A percentile compares a stretch with the other conserved stretches of the same genome.
phyloP scores from a whole-genome alignment of 2,888 invertebrate species.

The Perizoma flavofasciatum region DNA sequence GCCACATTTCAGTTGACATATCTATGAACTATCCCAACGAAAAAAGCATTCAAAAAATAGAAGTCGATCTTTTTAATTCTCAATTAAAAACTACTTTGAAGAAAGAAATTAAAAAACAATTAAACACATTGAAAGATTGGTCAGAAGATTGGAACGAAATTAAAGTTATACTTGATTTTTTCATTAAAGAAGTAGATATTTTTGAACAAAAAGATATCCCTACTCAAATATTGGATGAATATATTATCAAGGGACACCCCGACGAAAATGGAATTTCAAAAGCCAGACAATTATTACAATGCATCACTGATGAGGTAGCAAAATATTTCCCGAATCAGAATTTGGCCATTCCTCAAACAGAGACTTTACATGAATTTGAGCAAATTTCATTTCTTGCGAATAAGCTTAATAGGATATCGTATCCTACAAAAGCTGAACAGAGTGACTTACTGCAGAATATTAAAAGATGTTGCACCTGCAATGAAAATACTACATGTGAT shows the following conservation, averaged over 20 bases:
- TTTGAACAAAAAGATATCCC: background rate
- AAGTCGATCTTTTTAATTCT: background rate
- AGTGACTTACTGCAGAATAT: too few species aligned
- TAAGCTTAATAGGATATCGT: conserved; percentile 3
- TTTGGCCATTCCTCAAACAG: background rate
- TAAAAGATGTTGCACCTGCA: too few species aligned
- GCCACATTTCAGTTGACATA: too few species aligned
- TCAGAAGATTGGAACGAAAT: conserved; percentile 10
- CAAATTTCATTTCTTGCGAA: conserved; percentile 3
- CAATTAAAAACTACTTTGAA: conserved; percentile 1
- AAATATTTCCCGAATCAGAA: background rate
- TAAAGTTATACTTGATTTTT: conserved; percentile 6
- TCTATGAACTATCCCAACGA: conserved; percentile 2
- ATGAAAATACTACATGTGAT: too few species aligned
- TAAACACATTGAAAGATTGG: background rate
- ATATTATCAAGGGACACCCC: background rate
- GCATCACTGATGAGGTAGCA: background rate
- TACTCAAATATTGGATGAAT: conserved; percentile 3
- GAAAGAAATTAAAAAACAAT: conserved; percentile 1
- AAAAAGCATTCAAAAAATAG: conserved; percentile 4
- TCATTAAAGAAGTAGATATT: conserved; percentile 5
- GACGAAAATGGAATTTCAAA: conserved; percentile 4
- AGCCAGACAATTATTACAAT: background rate
- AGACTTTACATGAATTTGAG: background rate
- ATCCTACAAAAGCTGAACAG: too few species aligned